Base-by-base conservation (phyloP, 1,140 invertebrate genomes). In the Diabrotica virgifera region DNA sequence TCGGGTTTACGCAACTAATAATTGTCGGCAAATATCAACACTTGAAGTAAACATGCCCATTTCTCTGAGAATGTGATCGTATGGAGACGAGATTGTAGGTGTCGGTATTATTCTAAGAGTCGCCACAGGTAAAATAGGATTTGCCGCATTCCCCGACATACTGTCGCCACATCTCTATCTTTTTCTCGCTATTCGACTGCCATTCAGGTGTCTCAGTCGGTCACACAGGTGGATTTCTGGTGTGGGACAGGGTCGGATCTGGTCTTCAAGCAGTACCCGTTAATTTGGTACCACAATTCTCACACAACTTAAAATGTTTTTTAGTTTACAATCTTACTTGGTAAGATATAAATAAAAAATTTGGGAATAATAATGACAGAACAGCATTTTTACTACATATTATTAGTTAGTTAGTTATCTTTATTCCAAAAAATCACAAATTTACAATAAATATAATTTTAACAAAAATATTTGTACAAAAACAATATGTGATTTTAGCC, bases 41-140 rank as follows among this genome's bases (percentile, higher is more conserved):
- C 14, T 54, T 35, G 60, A 11, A 6, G 60, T 36, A 24, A 62
- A 62, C 9, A 52, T 3, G 50, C 5, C 35, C 11, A 36, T 13
- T n/a, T 38, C 14, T 38, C 14, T 62, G 2, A 62, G 60, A 62
- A n/a, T 62, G 64, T 66, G 64, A 66, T 37, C 36, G 37, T 57
- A 24, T 38, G 40, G 2, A 38, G 46, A 62, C 35, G 10, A 10
- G 14, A 50, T 55, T 36, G 64, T 66, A 55, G 59, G 60, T 59
- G 64, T 62, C 51, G 52, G 59, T 52, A 58, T 40, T 38, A 59
- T 66, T 62, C 59, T 61, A 66, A 59, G 50, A 37, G 57, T 37
- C 58, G 46, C 60, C 70, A 72, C 70, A 74, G 72, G 72, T 74
- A 74, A 68, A 72, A 70, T 72, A 69, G 69, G 71, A 74, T 72